Conservation (phyloP, 1,140 invertebrate genomes). For the Drosophila parvula region DNA sequence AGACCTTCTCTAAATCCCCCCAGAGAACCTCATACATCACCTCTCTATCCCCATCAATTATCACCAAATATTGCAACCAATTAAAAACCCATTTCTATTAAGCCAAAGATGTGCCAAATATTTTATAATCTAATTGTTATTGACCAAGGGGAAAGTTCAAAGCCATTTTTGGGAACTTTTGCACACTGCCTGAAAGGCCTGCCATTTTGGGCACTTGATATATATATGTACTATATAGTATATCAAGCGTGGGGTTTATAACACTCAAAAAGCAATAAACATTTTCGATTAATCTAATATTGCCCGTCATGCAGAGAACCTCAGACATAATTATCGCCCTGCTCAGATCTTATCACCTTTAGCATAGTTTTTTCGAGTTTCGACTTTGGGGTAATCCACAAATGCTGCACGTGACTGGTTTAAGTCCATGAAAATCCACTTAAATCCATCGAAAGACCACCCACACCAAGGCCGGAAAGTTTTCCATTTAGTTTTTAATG, state of each 20-base stretch:
- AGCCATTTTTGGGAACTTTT: slow-evolving; percentile 26
- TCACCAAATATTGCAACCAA: not conserved
- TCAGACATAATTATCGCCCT: slow-evolving; percentile 22
- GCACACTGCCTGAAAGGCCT: slow-evolving; percentile 20
- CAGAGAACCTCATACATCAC: not conserved
- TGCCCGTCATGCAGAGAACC: slow-evolving; percentile 32
- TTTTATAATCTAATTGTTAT: slow-evolving; percentile 11
- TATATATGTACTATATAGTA: not conserved
- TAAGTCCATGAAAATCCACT: not conserved
- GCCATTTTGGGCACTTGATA: slow-evolving; percentile 34
- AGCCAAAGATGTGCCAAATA: slow-evolving; percentile 4
- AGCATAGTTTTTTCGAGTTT: slow-evolving; percentile 3
- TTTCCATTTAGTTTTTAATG: slow-evolving; percentile 17
- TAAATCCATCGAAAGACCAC: not conserved
- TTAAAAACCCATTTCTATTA: slow-evolving; percentile 29
- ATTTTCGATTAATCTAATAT: slow-evolving; percentile 35
- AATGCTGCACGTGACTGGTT: slow-evolving; percentile 24
- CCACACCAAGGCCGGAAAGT: slow-evolving; percentile 5
- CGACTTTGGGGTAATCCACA: slow-evolving; percentile 30
- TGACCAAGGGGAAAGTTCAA: slow-evolving; percentile 37
- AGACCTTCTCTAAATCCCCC: not conserved
- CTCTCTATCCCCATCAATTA: not conserved
- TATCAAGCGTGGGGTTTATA: slow-evolving; percentile 12
- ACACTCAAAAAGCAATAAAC: slow-evolving; percentile 30
- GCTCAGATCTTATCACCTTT: slow-evolving; percentile 22